Evolutionary conservation across 2,113 vertebrate genomes (phyloP), one percentile per base, ranked within the genome.

Genomic region (Bufo gargarizans): DNA sequence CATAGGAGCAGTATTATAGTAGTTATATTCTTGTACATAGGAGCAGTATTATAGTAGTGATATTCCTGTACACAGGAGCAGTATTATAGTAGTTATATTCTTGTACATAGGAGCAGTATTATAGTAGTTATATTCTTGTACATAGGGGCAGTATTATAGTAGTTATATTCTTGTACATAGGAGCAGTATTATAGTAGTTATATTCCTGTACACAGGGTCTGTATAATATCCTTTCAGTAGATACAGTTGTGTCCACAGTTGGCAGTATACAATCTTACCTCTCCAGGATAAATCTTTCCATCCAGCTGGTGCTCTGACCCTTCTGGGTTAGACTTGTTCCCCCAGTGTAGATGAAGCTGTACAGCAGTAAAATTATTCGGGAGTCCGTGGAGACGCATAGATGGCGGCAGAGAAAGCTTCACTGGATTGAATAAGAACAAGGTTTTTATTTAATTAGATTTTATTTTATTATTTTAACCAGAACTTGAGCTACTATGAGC

Each of bases 311-410:
- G 98, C 91, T 99, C 98, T 0, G 97, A 96, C 0, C 98, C 97
- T 0, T 84, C 88, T 0, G 84, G 16, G 9, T 53, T 81, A 0
- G 94, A 93, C 0, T 77, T 86, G 4, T 93, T 93, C 17, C 98
- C 98, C 96, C 98, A 99, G 92, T 99, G 97, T 82, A 99, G 94
- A 89, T 99, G 98, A 67, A 99, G 94, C 91, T 98, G 97, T 0
- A 91, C 93, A 0, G 97, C 96, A 0, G 93, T 92, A n/a, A 94
- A 98, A 56, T 92, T 91, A 82, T 72, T 92, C 8, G 96, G 94
- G 77, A 99, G 92, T 17, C 97, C 98, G 3, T n/a, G 87, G 0
- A 98, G 86, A 2, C 91, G 92, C 93, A 99, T 94, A 86, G 95
- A 95, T 0, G 93, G 89, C 0, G 97, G 96, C 84, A 99, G 92